These are phyloP conservation scores for Psylliodes chrysocephalus DNA, from an alignment of 2,888 invertebrate species.

Conservation along the genomic window DNA sequence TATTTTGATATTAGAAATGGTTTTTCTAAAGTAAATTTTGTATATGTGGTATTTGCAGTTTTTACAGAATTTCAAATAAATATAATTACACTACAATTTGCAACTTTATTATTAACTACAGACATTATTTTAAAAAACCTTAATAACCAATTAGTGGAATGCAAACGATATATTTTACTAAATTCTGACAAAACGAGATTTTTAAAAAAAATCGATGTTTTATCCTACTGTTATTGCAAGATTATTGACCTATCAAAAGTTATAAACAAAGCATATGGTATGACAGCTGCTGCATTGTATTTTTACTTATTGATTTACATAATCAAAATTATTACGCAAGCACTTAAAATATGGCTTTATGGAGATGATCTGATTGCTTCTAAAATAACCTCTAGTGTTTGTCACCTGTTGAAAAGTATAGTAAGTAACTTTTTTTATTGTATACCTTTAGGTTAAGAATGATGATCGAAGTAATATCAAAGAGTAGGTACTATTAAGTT, in stretches of 20 bases:
- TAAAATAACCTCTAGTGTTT: neutral
- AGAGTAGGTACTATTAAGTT: too few relatives aligned
- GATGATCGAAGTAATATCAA: too few relatives aligned
- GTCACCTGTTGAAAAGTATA: neutral
- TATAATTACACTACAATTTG: neutral
- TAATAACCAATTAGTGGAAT: neutral
- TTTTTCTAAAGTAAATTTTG: too few relatives aligned
- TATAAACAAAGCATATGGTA: neutral
- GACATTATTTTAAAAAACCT: neutral
- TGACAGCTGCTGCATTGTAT: neutral
- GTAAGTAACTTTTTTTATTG: too few relatives aligned
- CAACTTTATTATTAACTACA: neutral
- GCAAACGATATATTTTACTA: neutral
- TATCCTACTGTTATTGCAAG: neutral
- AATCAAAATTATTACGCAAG: neutral
- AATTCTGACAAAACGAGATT: neutral
- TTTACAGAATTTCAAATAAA: neutral
- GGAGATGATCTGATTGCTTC: neutral
- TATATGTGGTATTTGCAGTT: neutral
- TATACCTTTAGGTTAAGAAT: too few relatives aligned
- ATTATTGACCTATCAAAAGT: neutral
- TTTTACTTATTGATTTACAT: neutral
- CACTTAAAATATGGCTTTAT: neutral
- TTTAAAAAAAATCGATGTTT: neutral
- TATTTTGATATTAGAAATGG: too few relatives aligned